A percentile compares a stretch with the other conserved stretches of the same genome.
These are phyloP conservation scores for Campoplex nolae DNA, from an alignment of 2,888 invertebrate species.

Conservation along the genomic window DNA sequence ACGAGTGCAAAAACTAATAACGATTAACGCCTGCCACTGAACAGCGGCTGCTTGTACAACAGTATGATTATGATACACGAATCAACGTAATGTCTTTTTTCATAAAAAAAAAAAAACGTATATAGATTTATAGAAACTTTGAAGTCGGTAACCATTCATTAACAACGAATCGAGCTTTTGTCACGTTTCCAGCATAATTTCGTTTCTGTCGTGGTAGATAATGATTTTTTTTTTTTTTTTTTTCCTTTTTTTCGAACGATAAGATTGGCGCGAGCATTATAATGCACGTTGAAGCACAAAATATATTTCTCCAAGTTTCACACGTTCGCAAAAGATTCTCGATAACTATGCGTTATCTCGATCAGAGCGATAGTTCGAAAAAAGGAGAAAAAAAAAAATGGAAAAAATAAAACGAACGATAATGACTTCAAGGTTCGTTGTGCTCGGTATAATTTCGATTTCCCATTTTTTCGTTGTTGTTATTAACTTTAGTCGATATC, in stretches of 20 bases:
- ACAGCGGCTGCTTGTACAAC: constrained; percentile 56
- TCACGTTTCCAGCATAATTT: constrained; percentile 63
- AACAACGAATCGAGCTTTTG: constrained; percentile 60
- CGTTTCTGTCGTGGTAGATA: constrained; percentile 49
- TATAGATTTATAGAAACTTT: background rate
- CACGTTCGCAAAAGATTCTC: background rate
- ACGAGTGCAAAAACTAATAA: constrained; percentile 56
- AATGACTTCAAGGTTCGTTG: constrained; percentile 52
- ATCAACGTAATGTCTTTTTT: constrained; percentile 39
- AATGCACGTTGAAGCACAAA: constrained; percentile 51
- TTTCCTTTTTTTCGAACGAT: constrained; percentile 42
- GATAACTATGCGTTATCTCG: constrained; percentile 43
- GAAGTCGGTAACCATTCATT: constrained; percentile 22
- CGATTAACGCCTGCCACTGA: constrained; percentile 43
- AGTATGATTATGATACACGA: constrained; percentile 34
- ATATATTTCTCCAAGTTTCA: constrained; percentile 1
- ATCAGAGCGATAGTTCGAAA: constrained; percentile 37
- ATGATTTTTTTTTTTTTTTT: constrained; percentile 27
- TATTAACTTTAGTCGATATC: constrained; percentile 77
- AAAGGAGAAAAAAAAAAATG: background rate
- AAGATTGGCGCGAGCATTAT: constrained; percentile 42
- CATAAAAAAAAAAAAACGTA: background rate
- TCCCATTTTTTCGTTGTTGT: constrained; percentile 69
- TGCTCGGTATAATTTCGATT: constrained; percentile 51
- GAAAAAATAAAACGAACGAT: constrained; percentile 21